Base-by-base conservation (phyloP, 2,797 vertebrate genomes). In the Syngnathus rostellatus region DNA sequence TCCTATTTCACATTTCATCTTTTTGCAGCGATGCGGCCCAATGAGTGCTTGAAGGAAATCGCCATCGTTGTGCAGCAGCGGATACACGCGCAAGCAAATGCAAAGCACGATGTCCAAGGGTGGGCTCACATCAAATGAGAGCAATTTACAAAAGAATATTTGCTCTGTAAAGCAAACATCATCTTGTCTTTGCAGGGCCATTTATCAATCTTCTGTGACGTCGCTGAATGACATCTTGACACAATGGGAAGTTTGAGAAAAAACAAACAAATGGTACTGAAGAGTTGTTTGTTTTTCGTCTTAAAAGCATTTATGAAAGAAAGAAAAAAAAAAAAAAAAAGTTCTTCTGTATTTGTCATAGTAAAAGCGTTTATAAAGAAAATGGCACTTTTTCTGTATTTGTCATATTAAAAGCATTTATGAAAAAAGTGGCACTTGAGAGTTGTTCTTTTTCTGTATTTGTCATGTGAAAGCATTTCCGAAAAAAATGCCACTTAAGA, bases 141-240 rank as follows among this genome's bases (percentile, higher is more conserved):
- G 38, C 16, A 9, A 23, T 14, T 62, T 21, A 16, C 54, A 9
- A 41, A 54, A 41, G 41, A 41, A 38, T 31, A 31, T 40, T 41
- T 17, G 6, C 0, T 48, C 6, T 45, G 12, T 64, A 23, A n/a
- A n/a, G 60, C n/a, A 62, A 62, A 43, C 6, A 23, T 67, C 1
- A 10, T 17, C 3, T 72, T 38, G 10, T 70, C 85, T 89, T 82
- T 79, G 43, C 81, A 99, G 97, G 78, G 79, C 82, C 65, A 83
- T 98, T 57, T 96, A 89, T 68, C 90, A 94, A 79, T 93, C 90
- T 2, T 93, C 94, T 57, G 73, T 91, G 76, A 92, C 81, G 75
- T 88, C 87, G 66, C 77, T 97, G 86, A 92, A 93, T 79, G 89
- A 90, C 65, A 84, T 95, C 75, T 85, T 95, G 77, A 87, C 41